Evolutionary conservation across 2,797 vertebrate genomes (phyloP).

Genomic region (Lithobates pipiens): DNA sequence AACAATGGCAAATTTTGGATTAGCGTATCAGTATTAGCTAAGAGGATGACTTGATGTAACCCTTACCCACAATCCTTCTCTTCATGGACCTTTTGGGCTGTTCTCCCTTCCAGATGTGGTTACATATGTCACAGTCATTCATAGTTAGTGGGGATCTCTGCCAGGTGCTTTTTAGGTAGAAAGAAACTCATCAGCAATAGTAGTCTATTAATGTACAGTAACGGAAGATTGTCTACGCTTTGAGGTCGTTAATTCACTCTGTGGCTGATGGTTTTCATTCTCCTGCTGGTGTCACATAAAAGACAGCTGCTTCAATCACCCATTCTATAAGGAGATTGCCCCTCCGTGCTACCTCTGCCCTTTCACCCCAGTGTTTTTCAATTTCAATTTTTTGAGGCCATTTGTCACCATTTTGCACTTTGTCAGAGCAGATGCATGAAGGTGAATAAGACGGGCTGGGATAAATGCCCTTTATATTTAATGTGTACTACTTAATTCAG

Average conservation of each 20-base stretch:
- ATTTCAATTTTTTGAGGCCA: conserved; percentile 48
- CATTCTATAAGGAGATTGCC: conserved; percentile 56
- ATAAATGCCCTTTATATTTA: conserved; percentile 29
- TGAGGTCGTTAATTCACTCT: conserved; percentile 59
- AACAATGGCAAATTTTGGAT: background rate
- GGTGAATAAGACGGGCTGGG: conserved; percentile 7
- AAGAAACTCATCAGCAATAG: conserved; percentile 54
- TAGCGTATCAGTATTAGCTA: no score
- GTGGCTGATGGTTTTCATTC: conserved; percentile 41
- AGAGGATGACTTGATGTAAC: no score
- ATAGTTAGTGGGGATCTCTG: conserved; percentile 13
- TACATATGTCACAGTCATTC: no score
- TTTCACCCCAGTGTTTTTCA: conserved; percentile 54
- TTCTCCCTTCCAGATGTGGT: no score
- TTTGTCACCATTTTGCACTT: conserved; percentile 57
- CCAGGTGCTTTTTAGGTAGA: conserved; percentile 49
- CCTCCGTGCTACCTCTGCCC: conserved; percentile 55
- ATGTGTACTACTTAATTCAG: background rate
- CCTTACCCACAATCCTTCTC: background rate
- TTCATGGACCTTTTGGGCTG: background rate
- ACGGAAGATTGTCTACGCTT: conserved; percentile 49
- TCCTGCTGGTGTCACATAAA: conserved; percentile 39
- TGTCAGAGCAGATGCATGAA: conserved; percentile 40
- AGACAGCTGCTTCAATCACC: conserved; percentile 58
- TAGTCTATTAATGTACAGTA: conserved; percentile 61